These are phyloP conservation scores for Nothobranchius kuhntae DNA, from an alignment of 2,113 vertebrate genomes.

Conservation along the genomic window DNA sequence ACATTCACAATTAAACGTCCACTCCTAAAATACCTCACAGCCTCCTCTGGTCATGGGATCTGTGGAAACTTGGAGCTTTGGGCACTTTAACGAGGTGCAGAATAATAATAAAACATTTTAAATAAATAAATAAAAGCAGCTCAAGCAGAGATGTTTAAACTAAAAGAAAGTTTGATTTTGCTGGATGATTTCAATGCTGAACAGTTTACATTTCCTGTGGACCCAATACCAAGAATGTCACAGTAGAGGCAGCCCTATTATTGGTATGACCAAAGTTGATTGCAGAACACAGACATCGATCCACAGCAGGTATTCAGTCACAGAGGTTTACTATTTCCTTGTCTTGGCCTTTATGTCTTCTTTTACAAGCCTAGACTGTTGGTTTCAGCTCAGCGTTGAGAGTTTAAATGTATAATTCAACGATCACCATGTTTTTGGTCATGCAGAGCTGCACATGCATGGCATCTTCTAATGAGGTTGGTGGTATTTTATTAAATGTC, in stretches of 20 bases:
- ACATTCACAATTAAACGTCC: conserved; percentile 14
- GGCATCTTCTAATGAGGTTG: neutral
- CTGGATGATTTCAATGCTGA: conserved; percentile 22
- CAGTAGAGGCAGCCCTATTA: conserved; percentile 14
- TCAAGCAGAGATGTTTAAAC: conserved; percentile 28
- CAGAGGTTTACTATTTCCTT: conserved; percentile 26
- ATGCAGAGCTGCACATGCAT: neutral
- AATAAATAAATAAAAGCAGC: neutral
- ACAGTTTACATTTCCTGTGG: conserved; percentile 28
- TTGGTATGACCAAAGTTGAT: conserved; percentile 18
- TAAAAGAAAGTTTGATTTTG: conserved; percentile 6
- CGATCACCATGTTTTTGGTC: conserved; percentile 1
- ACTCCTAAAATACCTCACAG: conserved; percentile 13
- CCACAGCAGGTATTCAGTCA: conserved; percentile 28
- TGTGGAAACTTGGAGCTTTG: neutral
- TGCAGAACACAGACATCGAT: conserved; percentile 29
- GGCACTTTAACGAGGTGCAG: conserved; percentile 41
- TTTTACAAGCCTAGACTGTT: conserved; percentile 5
- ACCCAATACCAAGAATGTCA: conserved; percentile 22
- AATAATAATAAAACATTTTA: neutral
- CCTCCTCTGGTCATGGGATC: conserved; percentile 15
- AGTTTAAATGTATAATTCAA: neutral
- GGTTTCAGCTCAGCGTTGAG: conserved; percentile 6
- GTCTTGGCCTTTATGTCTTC: conserved; percentile 23
- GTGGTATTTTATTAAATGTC: conserved; percentile 25